Base-by-base conservation (phyloP, 23 tunicate genomes). In the Clavelina lepadiformis region DNA sequence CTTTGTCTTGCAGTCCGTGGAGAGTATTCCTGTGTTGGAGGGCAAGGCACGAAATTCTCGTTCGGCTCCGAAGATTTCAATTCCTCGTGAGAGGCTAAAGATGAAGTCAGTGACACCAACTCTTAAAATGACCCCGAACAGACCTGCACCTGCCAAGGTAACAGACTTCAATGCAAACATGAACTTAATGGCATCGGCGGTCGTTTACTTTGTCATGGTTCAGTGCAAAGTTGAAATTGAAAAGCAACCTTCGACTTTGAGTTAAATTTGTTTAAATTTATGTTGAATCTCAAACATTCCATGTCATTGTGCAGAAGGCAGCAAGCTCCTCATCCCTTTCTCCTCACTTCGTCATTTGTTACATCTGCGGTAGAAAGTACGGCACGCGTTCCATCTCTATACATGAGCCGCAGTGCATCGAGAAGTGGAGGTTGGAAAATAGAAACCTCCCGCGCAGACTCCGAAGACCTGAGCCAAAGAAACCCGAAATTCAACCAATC, bases 331-430 rank as follows among this genome's bases (percentile, higher is more conserved):
- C 68, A 36, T 63, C 20, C 33, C 68, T 35, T 3, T n/a, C 25
- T 70, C 96, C 86, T 1, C 82, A 76, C 38, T 88, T 51, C 68
- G 96, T 88, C 5, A 51, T 88, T 2, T 88, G 96, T 33, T 88
- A 88, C 77, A 80, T 88, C 13, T 88, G 96, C 61, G 96, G 96
- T 1, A 46, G 96, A n/a, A 88, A 88, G 55, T 88, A 88, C 31
- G 96, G 96, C 30, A 80, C 80, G 4, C 78, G 68, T 4, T 79
- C 87, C 3, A 79, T 88, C 4, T 56, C 73, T 1, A 88, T 88
- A 37, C 96, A 88, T 41, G 96, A 88, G 53, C 96, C 96, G 3
- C 82, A 88, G 38, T 88, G 96, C 65, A 45, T 88, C 20, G 77
- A 74, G 28, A 88, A 79, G 38, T 88, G 96, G 96, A 58, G 71